Evolutionary conservation across 2,797 vertebrate species (phyloP).

Genomic region (Micrastur ruficollis): DNA sequence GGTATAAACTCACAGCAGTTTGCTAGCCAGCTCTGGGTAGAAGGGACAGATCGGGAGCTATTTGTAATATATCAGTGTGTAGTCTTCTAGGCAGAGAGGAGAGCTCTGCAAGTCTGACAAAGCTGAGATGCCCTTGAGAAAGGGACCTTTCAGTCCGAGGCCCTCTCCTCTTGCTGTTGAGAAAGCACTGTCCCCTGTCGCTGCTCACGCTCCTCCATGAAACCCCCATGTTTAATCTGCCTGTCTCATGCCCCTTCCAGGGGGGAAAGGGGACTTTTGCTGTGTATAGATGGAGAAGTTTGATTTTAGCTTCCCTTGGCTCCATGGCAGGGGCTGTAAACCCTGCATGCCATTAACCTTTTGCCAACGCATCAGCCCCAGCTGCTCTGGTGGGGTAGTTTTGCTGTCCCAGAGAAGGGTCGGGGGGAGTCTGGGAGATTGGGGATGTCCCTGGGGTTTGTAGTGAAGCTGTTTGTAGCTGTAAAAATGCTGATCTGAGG

Average conservation of each 20-base stretch:
- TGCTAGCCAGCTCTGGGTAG: background rate
- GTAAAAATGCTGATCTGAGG: background rate
- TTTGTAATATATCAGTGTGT: background rate
- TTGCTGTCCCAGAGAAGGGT: background rate
- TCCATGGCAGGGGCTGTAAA: background rate
- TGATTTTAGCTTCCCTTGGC: background rate
- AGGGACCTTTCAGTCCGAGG: background rate
- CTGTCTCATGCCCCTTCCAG: background rate
- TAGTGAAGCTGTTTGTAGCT: background rate
- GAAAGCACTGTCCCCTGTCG: background rate
- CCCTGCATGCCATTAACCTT: accelerated
- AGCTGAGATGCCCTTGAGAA: background rate
- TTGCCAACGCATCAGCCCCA: background rate
- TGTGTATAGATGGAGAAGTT: background rate
- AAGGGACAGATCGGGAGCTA: background rate
- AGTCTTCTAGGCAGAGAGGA: background rate
- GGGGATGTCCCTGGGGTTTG: background rate
- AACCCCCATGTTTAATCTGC: background rate
- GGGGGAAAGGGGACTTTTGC: background rate
- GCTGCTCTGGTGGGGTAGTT: background rate
- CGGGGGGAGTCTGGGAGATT: background rate
- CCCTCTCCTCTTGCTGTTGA: background rate
- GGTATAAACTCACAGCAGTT: background rate
- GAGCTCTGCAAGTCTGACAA: background rate
- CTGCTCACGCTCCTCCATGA: background rate